Base-by-base conservation (phyloP, 53 echinoderm and acorn worm species). In the Zoroaster sp. region DNA sequence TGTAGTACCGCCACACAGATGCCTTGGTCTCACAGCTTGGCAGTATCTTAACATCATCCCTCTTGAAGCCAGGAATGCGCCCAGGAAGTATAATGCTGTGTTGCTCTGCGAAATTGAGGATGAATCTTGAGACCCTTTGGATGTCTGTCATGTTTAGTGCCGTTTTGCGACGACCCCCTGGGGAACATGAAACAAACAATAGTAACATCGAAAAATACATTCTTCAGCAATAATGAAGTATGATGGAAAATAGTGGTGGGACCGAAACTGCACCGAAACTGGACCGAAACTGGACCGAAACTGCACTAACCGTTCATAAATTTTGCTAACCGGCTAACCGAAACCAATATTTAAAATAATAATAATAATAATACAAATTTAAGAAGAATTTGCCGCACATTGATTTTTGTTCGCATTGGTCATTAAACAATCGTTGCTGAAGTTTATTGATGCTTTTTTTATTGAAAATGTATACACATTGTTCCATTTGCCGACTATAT, bases 21-120 rank as follows among this genome's bases (percentile, higher is more conserved):
- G 88, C 88, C 23, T 88, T 88, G 6, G 88, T 76, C 40, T 66
- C 76, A 7, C 7, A 88, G 38, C 37, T 75, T 39, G 88, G 88
- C 42, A 88, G 66, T 5, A 88, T 40, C 46, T 68, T 54, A 3
- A 88, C 43, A 66, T 77, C 88, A 39, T 55, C 88, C n/a, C 77
- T 88, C 68, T 88, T 88, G 88, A 44, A 88, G 8, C 88, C 88
- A 31, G 88, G 88, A 33, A 88, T 77, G 40, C 77, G 33, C 11
- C 87, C 87, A 74, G 87, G 75, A n/a, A 87, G 47, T 17, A 87
- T 69, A 31, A 87, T 72, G 40, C 72, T 72, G 46, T 87, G 72
- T 52, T 87, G 72, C 37, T 73, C 87, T 5, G 87, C 74, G 31
- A 87, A 86, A 31, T 86, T 70, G 13, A 38, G 35, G 9, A 86